phyloP scores from a whole-genome alignment of 2,113 vertebrate species.

The Notothenia coriiceps region DNA sequence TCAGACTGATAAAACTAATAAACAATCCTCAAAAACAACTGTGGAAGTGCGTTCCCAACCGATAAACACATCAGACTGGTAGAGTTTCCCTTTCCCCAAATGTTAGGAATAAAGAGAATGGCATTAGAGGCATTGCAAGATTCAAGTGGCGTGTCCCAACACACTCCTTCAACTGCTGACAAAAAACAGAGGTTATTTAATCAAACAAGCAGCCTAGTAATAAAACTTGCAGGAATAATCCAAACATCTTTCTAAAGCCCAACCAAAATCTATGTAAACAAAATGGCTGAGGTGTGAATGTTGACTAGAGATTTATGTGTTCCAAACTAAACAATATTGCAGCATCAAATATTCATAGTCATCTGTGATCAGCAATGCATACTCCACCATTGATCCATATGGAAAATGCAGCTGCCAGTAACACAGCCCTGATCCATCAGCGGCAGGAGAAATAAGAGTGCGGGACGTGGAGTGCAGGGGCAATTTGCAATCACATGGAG shows the following conservation, averaged over 20 bases:
- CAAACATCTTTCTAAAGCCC: slow-evolving; percentile 13
- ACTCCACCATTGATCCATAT: slow-evolving; percentile 71
- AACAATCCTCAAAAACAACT: not conserved
- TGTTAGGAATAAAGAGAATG: not conserved
- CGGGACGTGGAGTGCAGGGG: slow-evolving; percentile 51
- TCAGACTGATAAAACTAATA: slow-evolving; percentile 21
- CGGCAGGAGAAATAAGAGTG: slow-evolving; percentile 48
- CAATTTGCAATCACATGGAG: slow-evolving; percentile 72
- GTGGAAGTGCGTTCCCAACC: not conserved
- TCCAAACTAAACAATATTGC: slow-evolving; percentile 67
- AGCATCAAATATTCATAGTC: slow-evolving; percentile 80
- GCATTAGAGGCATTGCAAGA: not conserved
- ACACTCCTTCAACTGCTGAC: slow-evolving; percentile 12
- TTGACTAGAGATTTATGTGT: slow-evolving; percentile 61
- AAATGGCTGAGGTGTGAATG: slow-evolving; percentile 49
- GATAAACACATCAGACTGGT: not conserved
- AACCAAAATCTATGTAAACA: slow-evolving; percentile 50
- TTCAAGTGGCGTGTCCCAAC: not conserved
- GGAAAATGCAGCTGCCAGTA: slow-evolving; percentile 73
- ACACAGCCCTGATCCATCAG: slow-evolving; percentile 70
- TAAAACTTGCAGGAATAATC: slow-evolving; percentile 34
- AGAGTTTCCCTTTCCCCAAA: not conserved
- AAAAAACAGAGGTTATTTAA: slow-evolving; percentile 63
- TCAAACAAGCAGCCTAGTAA: slow-evolving; percentile 56
- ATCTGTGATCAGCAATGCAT: slow-evolving; percentile 74